Evolutionary conservation across 2,797 vertebrate species (phyloP).

Genomic region (Hippopotamyrus pictus): DNA sequence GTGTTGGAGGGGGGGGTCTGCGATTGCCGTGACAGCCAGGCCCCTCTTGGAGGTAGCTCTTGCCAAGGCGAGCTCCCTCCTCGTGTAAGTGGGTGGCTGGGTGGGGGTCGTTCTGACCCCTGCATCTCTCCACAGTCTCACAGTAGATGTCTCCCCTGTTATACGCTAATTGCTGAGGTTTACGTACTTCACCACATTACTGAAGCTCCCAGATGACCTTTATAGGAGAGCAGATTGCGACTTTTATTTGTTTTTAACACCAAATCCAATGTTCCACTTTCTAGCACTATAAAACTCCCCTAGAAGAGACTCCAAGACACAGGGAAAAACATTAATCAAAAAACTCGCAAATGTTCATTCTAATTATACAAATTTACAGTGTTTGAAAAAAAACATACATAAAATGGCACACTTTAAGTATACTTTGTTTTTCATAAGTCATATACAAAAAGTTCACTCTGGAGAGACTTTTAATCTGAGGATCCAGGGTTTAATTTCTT

Average conservation of each 20-base stretch:
- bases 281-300: not conserved
- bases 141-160: not conserved
- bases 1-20: no score
- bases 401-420: not conserved
- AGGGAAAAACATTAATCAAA: not conserved
- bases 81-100: not conserved
- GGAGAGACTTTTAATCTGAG: not conserved
- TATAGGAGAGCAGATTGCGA: not conserved
- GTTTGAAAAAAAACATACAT: not conserved
- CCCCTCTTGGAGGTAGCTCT: not conserved
- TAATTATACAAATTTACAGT: not conserved
- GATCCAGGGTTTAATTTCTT: not conserved
- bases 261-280: not conserved
- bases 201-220: not conserved
- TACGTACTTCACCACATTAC: not conserved
- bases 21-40: not conserved
- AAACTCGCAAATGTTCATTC: not conserved
- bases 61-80: not conserved
- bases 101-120: not conserved
- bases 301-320: not conserved
- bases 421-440: not conserved
- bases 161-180: not conserved
- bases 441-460: not conserved
- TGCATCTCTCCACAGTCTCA: not conserved
- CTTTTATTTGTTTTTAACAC: not conserved